Evolutionary conservation across 1,140 invertebrate genomes (phyloP).

Genomic region (Sinella curviseta): DNA sequence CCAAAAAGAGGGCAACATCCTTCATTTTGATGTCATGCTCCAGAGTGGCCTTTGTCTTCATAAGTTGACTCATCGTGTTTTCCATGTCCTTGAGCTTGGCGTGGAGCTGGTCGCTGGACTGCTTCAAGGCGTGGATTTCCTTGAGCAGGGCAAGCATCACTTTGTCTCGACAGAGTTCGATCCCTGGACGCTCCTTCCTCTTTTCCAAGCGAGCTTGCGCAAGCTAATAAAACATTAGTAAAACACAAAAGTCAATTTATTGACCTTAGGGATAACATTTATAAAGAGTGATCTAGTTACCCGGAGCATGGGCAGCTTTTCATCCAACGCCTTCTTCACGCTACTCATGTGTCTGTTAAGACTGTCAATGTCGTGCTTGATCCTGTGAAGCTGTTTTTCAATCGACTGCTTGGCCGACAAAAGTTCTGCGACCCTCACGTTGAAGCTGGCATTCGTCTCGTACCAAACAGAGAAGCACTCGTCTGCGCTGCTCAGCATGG

Average conservation of each 20-base stretch:
- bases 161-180: slow-evolving; percentile 45
- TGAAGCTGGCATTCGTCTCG: slow-evolving; percentile 38
- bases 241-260: not conserved
- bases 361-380: slow-evolving; percentile 38
- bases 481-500: slow-evolving; percentile 38
- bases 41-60: slow-evolving; percentile 24
- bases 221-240: slow-evolving; percentile 33
- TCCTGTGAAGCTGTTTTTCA: slow-evolving; percentile 27
- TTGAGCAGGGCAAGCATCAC: slow-evolving; percentile 36
- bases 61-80: slow-evolving; percentile 1
- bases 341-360: slow-evolving; percentile 35
- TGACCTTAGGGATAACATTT: not conserved
- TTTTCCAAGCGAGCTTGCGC: slow-evolving; percentile 43
- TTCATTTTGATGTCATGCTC: slow-evolving; percentile 45
- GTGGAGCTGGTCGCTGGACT: slow-evolving; percentile 33
- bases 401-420: slow-evolving; percentile 30
- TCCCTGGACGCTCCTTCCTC: slow-evolving; percentile 43
- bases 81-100: slow-evolving; percentile 34
- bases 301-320: slow-evolving; percentile 35
- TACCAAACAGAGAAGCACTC: slow-evolving; percentile 42
- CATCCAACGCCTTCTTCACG: slow-evolving; percentile 37
- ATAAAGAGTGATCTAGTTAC: no score
- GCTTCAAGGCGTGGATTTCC: slow-evolving; percentile 40
- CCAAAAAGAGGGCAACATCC: slow-evolving; percentile 39
- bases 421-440: slow-evolving; percentile 37